Evolutionary conservation across 2,797 vertebrate genomes (phyloP), one percentile per base, ranked within the genome.

Genomic region (Rhynchotus rufescens): DNA sequence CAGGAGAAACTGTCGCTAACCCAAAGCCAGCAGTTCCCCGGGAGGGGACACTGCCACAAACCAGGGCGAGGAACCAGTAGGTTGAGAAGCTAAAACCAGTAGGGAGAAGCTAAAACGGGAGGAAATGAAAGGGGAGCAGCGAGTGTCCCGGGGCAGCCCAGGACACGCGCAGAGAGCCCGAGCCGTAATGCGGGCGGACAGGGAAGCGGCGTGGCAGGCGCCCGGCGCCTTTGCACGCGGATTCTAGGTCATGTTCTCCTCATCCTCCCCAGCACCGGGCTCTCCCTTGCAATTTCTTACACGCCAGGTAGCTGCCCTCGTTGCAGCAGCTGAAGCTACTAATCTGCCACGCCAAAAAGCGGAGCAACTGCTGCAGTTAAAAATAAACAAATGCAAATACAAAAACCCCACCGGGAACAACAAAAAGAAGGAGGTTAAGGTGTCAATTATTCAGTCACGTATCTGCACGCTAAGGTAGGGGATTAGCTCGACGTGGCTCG

Each of bases 391-490:
- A 60, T 36, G 36, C 36, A 36, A 36, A 36, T 36, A 36, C 12
- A 47, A 1, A 16, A 54, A 17, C 52, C 28, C 52, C 47, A 49
- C 21, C 22, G 23, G 23, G 6, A 49, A 49, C 47, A 49, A 49
- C 47, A 23, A 12, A 23, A 23, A 49, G 47, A 49, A 23, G 47
- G 47, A 23, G 9, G 23, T 25, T 21, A 2, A 28, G 52, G 60
- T 30, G 60, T 23, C 6, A 7, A 8, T 54, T 56, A 26, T 0
- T 36, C 12, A 28, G 1, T 19, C 62, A 28, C 78, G 12, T 13
- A 17, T 26, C 22, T 12, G 3, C 59, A 8, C 38, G 0, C 6
- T 1, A 0, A 32, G 21, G 23, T 2, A 19, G 2, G 1, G 76
- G 65, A 13, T 60, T 56, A 30, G 77, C 74, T 94, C 73, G 21